Conservation (phyloP, 2,888 invertebrate species). For the Incurvaria masculella region DNA sequence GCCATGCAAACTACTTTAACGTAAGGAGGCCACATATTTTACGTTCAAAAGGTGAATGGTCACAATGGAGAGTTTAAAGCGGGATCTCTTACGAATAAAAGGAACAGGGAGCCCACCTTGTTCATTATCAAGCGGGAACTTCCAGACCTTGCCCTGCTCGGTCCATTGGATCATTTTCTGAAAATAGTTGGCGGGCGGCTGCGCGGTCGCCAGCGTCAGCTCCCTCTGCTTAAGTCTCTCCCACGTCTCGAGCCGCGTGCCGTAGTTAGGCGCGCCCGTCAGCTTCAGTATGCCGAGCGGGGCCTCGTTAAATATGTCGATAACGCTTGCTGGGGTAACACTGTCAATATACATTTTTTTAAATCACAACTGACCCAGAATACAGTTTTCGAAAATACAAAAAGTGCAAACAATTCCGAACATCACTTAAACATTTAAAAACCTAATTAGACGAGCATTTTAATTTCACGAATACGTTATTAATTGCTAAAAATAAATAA, state of each 20-base stretch:
- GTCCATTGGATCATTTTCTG: slow-evolving; percentile 95
- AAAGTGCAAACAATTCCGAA: too few species aligned
- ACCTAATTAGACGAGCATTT: too few species aligned
- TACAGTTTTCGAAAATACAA: too few species aligned
- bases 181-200: slow-evolving; percentile 83
- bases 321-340: slow-evolving; percentile 29
- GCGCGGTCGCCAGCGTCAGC: slow-evolving; percentile 61
- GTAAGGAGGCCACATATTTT: too few species aligned
- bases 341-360: slow-evolving; percentile 15
- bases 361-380: too few species aligned
- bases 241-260: slow-evolving; percentile 64
- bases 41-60: too few species aligned
- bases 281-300: slow-evolving; percentile 64
- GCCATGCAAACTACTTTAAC: too few species aligned
- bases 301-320: slow-evolving; percentile 61
- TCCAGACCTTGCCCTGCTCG: slow-evolving; percentile 91
- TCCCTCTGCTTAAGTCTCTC: slow-evolving; percentile 61
- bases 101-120: slow-evolving; percentile 63
- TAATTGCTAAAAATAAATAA: too few species aligned
- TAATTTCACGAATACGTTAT: too few species aligned
- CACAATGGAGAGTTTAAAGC: too few species aligned
- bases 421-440: too few species aligned
- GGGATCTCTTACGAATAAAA: too few species aligned
- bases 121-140: slow-evolving; percentile 97
- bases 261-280: slow-evolving; percentile 29